Conservation (phyloP, 2,797 vertebrate genomes). For the Kryptolebias ocellatus region DNA sequence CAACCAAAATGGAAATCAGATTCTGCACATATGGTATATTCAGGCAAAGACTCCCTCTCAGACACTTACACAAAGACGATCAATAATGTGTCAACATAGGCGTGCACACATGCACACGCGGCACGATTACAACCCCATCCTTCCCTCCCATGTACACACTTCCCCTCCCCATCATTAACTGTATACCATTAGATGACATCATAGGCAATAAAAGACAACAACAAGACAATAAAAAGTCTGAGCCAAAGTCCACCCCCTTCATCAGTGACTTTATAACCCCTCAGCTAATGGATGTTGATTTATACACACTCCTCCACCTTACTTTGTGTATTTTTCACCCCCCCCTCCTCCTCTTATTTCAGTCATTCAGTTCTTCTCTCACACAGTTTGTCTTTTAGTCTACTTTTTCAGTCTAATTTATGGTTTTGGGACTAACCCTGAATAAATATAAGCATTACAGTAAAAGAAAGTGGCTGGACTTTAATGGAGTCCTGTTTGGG, state of each 20-base stretch:
- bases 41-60: constrained; percentile 14
- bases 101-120: constrained; percentile 48
- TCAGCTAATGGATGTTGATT: constrained; percentile 82
- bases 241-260: constrained; percentile 71
- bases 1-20: constrained; percentile 17
- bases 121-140: constrained; percentile 65
- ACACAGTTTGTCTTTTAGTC: constrained; percentile 31
- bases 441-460: constrained; percentile 73
- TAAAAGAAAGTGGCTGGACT: constrained; percentile 56
- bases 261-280: constrained; percentile 80
- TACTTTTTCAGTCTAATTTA: constrained; percentile 67
- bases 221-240: constrained; percentile 79
- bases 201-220: constrained; percentile 80
- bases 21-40: constrained; percentile 24
- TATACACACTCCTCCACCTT: constrained; percentile 70
- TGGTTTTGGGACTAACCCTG: constrained; percentile 56
- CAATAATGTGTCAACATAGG: constrained; percentile 59
- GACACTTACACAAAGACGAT: constrained; percentile 53
- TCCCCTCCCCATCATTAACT: constrained; percentile 68
- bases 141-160: constrained; percentile 67
- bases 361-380: constrained; percentile 34
- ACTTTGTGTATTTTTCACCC: constrained; percentile 44
- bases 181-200: constrained; percentile 85
- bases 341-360: constrained; percentile 27
- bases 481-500: constrained; percentile 45